A percentile compares a stretch with the other conserved stretches of the same genome.
Conservation (phyloP, 2,888 invertebrate genomes). For the Drosophila vallismaia region DNA sequence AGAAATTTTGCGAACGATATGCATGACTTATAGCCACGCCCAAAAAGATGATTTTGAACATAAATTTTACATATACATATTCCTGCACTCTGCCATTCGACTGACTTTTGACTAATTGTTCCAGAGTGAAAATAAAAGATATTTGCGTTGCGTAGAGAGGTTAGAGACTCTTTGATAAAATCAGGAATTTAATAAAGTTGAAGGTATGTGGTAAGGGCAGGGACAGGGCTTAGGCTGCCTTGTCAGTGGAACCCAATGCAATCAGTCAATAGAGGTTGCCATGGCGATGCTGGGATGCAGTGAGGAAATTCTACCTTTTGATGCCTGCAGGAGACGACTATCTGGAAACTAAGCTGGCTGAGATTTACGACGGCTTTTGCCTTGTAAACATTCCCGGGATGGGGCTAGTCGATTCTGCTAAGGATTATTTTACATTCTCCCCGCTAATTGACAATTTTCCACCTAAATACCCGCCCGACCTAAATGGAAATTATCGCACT, state of each 20-base stretch:
- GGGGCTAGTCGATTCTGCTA: background rate
- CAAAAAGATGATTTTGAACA: conserved; percentile 10
- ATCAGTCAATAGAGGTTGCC: background rate
- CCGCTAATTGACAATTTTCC: background rate
- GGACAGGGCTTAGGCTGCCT: background rate
- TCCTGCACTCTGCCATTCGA: background rate
- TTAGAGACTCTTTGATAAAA: background rate
- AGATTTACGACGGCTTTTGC: background rate
- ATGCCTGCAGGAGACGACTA: background rate
- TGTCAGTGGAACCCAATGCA: background rate
- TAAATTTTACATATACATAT: conserved; percentile 1
- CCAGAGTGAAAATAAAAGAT: background rate
- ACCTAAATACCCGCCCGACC: too few relatives aligned
- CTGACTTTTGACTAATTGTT: conserved; percentile 9
- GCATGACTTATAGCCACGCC: conserved; percentile 17
- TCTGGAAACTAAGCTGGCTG: background rate
- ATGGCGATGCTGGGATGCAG: background rate
- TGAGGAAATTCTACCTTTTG: background rate
- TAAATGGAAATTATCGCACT: conserved; percentile 3
- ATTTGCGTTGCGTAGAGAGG: too few relatives aligned
- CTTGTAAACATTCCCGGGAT: background rate
- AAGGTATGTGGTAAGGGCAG: background rate
- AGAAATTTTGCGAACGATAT: conserved; percentile 2
- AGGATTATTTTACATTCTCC: background rate
- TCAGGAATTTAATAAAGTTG: conserved; percentile 28